phyloP scores from a whole-genome alignment of 2,888 invertebrate species.

The Agelastica alni region DNA sequence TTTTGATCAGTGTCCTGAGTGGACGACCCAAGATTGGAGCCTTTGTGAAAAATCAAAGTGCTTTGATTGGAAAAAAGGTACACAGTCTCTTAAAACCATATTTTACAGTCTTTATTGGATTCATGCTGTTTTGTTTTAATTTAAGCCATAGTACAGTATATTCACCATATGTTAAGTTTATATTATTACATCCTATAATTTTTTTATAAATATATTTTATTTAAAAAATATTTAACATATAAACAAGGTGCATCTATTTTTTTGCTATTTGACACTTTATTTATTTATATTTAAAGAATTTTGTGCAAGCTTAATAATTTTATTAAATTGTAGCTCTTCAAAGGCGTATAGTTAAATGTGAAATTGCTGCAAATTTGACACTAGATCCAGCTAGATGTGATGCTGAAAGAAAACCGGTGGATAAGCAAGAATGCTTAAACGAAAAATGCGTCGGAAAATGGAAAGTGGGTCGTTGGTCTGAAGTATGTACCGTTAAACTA shows the following conservation, averaged over 20 bases:
- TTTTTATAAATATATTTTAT: too few relatives aligned
- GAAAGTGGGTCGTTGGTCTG: conserved; percentile 91
- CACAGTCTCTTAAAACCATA: too few relatives aligned
- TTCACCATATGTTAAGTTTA: too few relatives aligned
- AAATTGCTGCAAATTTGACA: conserved; percentile 53
- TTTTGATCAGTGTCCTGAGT: conserved; percentile 71
- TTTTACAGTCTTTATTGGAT: too few relatives aligned
- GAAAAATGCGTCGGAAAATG: conserved; percentile 87
- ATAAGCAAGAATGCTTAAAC: conserved; percentile 79
- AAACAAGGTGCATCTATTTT: too few relatives aligned
- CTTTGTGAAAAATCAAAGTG: conserved; percentile 74
- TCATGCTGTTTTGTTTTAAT: too few relatives aligned
- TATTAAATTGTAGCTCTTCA: conserved; percentile 66
- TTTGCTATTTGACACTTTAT: too few relatives aligned
- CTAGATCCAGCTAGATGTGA: conserved; percentile 66
- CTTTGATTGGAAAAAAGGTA: conserved; percentile 73
- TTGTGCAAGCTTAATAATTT: conserved; percentile 2
- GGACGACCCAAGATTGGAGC: conserved; percentile 74
- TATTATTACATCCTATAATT: too few relatives aligned
- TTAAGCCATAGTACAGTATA: too few relatives aligned
- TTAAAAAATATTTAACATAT: too few relatives aligned
- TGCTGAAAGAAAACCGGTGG: conserved; percentile 72
- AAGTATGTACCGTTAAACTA: too few relatives aligned
- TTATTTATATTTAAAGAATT: too few relatives aligned
- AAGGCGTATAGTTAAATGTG: conserved; percentile 68